phyloP scores from a whole-genome alignment of 2,113 vertebrate species.

The Cheilinus undulatus region DNA sequence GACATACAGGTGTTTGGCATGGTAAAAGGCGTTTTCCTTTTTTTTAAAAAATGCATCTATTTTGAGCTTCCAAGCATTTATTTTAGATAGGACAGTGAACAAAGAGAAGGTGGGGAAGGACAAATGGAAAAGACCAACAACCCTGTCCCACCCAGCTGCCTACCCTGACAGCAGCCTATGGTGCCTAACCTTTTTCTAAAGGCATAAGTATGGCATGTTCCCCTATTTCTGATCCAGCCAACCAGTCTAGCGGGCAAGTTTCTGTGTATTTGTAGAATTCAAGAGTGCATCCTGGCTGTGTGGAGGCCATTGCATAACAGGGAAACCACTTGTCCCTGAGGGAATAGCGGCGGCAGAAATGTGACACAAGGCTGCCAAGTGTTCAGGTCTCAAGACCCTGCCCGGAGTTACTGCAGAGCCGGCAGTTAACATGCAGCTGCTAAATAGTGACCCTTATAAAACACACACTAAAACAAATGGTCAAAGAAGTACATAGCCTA shows the following conservation, averaged over 20 bases:
- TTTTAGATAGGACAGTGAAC: too few relatives aligned
- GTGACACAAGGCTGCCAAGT: slow-evolving; percentile 65
- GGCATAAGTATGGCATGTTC: not conserved
- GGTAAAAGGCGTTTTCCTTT: too few relatives aligned
- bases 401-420: slow-evolving; percentile 40
- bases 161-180: too few relatives aligned
- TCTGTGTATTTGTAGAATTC: slow-evolving; percentile 4
- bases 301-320: slow-evolving; percentile 18
- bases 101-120: too few relatives aligned
- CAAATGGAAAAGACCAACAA: too few relatives aligned
- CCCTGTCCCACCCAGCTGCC: too few relatives aligned
- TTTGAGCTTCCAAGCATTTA: too few relatives aligned
- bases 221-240: not conserved
- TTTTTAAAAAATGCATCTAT: too few relatives aligned
- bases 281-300: not conserved
- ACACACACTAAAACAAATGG: slow-evolving; percentile 37
- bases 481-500: slow-evolving; percentile 49
- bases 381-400: slow-evolving; percentile 34
- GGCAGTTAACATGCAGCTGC: slow-evolving; percentile 70
- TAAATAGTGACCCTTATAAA: slow-evolving; percentile 59
- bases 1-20: too few relatives aligned
- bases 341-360: slow-evolving; percentile 53
- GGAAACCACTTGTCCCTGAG: slow-evolving; percentile 22
- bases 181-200: not conserved
- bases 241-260: not conserved